Base-by-base conservation (phyloP, 2,888 invertebrate species). In the Chymomyza fuscimana region DNA sequence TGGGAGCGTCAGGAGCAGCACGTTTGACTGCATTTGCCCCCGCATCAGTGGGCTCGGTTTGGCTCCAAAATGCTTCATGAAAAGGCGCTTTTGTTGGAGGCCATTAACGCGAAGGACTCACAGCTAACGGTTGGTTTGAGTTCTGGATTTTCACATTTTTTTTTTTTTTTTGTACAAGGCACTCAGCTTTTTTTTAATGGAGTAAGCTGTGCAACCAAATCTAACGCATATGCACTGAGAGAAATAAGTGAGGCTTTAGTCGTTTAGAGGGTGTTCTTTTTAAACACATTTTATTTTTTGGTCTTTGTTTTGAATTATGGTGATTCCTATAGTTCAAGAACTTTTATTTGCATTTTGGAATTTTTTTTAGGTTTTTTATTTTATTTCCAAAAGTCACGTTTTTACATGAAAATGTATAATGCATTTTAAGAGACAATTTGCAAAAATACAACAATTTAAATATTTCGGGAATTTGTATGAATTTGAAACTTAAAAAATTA, bases 71-170 rank as follows among this genome's bases (percentile, higher is more conserved):
- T n/a, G 56, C 2, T 16, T 19, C 16, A 56, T 19, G 19, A 25
- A 56, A 22, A 58, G 58, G 58, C 58, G 29, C 58, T 29, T 58
- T 58, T 54, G 65, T 58, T 16, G 54, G 59, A 10, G 58, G 51
- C 46, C 59, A 65, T 65, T 65, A 65, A 56, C 56, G 56, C 29
- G 29, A 52, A n/a, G 19, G 63, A 60, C 40, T 46, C 40, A 50
- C 46, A 40, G 50, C 56, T 29, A 32, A 46, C 65, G 36, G 40
- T 25, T 15, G 58, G 58, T 25, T 22, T 58, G 25, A 15, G 16
- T 5, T 22, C 58, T 54, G 22, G 54, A 54, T 54, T 54, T 54
- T 63, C 19, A 46, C 4, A 0, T 1, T 25, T 25, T 58, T 58
- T 58, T 29, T 1, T 25, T 25, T 58, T 58, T 58, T 29, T 10